Conservation (phyloP, 2,113 vertebrate genomes). For the Mystacornis crossleyi region DNA sequence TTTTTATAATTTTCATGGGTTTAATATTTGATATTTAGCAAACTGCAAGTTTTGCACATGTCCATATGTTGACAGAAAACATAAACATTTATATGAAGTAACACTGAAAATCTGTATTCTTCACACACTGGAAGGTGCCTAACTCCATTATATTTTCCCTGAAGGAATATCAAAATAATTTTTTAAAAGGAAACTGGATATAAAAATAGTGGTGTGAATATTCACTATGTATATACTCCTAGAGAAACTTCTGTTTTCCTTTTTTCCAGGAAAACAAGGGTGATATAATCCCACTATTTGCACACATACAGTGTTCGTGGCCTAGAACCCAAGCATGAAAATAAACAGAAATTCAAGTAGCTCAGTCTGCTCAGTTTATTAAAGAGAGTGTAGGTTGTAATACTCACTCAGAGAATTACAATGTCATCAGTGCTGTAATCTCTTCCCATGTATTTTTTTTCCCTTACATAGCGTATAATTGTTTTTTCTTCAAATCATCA, state of each 20-base stretch:
- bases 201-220: not conserved
- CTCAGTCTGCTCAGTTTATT: not conserved
- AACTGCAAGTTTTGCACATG: not conserved
- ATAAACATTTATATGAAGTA: constrained; percentile 4
- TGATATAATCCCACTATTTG: not conserved
- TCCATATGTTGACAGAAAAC: constrained; percentile 29
- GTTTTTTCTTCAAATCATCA: not conserved
- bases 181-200: not conserved
- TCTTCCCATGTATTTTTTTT: not conserved
- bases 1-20: not conserved
- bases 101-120: constrained; percentile 4
- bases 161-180: not conserved
- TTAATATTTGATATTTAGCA: not conserved
- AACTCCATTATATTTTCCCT: not conserved
- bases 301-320: accelerated
- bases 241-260: not conserved
- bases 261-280: not conserved
- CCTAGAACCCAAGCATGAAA: not conserved
- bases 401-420: not conserved
- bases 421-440: not conserved
- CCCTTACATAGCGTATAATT: accelerated
- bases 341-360: not conserved
- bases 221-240: not conserved
- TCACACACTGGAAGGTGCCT: not conserved
- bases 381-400: not conserved